Percentiles rank a stretch among this genome's conserved stretches.
phyloP scores from a whole-genome alignment of 2,113 vertebrate species.

The Rhinichthys klamathensis region DNA sequence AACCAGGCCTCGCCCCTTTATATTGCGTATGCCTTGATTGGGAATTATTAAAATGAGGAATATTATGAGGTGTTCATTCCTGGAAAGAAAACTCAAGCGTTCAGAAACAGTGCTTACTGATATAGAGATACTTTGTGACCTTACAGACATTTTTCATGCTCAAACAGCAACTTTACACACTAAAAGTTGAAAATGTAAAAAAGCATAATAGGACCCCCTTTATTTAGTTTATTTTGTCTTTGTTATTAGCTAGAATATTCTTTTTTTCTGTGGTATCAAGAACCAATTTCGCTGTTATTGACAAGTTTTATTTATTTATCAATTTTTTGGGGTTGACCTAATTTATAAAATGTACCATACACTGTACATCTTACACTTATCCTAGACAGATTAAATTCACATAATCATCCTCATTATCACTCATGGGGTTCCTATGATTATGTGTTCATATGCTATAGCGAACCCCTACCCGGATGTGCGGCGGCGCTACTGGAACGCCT shows the following conservation, averaged over 20 bases:
- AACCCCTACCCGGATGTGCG: conserved; percentile 96
- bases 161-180: too few species aligned
- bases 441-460: conserved; percentile 70
- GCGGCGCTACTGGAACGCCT: conserved; percentile 97
- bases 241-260: neutral
- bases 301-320: neutral
- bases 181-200: too few species aligned
- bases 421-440: neutral
- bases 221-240: neutral
- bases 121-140: too few species aligned
- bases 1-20: too few species aligned
- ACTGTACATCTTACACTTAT: neutral
- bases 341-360: neutral
- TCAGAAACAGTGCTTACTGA: too few species aligned
- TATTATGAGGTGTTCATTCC: too few species aligned
- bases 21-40: too few species aligned
- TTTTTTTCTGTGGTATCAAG: neutral
- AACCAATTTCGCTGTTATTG: neutral
- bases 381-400: neutral
- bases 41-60: too few species aligned
- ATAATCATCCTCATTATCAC: neutral
- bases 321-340: neutral
- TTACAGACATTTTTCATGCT: too few species aligned
- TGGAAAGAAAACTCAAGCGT: too few species aligned
- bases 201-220: too few species aligned